A percentile compares a stretch with the other conserved stretches of the same genome.
Conservation (phyloP, 2,888 invertebrate species). For the Nymphalis c-album region DNA sequence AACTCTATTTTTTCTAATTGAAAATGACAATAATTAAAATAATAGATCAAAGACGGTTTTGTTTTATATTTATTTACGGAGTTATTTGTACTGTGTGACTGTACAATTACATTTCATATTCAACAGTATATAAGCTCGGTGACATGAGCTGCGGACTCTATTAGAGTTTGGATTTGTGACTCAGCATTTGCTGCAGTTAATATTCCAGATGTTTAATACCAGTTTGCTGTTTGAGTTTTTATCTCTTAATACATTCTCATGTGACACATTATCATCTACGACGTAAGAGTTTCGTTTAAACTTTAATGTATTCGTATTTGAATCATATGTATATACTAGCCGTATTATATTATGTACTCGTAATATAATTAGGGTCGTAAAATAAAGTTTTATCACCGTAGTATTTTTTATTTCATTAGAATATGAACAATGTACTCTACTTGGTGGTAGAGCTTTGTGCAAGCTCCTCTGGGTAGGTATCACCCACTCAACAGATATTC, state of each 20-base stretch:
- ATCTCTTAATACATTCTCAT: slow-evolving; percentile 17
- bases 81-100: background rate
- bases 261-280: slow-evolving; percentile 6
- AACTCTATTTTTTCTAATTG: too few species aligned
- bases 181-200: slow-evolving; percentile 30
- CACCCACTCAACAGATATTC: too few species aligned
- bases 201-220: slow-evolving; percentile 26
- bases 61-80: background rate
- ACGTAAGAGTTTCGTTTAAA: background rate
- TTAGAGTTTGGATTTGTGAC: slow-evolving; percentile 33
- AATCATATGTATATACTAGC: background rate
- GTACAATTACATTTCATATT: slow-evolving; percentile 5
- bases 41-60: too few species aligned
- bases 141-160: slow-evolving; percentile 35
- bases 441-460: too few species aligned
- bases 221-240: slow-evolving; percentile 27
- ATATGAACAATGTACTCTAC: too few species aligned
- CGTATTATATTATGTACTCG: too few species aligned
- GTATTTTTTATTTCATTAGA: too few species aligned
- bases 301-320: background rate
- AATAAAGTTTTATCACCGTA: too few species aligned
- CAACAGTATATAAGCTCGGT: slow-evolving; percentile 25
- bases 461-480: too few species aligned
- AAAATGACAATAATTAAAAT: too few species aligned
- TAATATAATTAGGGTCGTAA: too few species aligned